These are phyloP conservation scores for Mamestra brassicae DNA, from an alignment of 2,888 invertebrate genomes.

Conservation along the genomic window DNA sequence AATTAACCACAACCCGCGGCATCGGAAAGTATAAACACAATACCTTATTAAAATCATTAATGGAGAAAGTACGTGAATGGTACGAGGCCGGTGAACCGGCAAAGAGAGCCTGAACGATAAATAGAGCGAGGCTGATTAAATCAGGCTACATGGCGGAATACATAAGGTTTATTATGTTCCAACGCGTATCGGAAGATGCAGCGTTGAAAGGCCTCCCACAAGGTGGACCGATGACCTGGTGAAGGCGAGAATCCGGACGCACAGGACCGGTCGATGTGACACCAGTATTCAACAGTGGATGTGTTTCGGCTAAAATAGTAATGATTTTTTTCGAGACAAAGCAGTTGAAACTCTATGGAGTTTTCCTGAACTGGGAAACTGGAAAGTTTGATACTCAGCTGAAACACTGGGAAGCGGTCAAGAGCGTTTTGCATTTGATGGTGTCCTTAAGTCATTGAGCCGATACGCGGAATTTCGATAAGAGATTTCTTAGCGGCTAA, in stretches of 20 bases:
- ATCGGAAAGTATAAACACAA: constrained; percentile 62
- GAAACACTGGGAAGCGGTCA: background rate
- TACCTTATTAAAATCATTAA: constrained; percentile 66
- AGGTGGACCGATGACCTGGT: no score
- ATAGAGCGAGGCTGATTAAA: constrained; percentile 61
- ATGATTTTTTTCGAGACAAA: background rate
- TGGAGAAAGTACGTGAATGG: constrained; percentile 66
- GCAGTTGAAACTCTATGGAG: background rate
- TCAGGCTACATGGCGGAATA: constrained; percentile 27
- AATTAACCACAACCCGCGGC: constrained; percentile 33
- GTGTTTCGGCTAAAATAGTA: background rate
- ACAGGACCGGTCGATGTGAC: no score
- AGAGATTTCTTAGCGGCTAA: background rate
- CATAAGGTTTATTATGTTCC: constrained; percentile 2
- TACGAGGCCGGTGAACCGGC: constrained; percentile 63
- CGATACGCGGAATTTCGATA: background rate
- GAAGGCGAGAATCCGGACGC: background rate
- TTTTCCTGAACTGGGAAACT: background rate
- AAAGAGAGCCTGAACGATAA: constrained; percentile 55
- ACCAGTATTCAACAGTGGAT: no score
- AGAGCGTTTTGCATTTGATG: no score
- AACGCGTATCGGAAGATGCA: no score
- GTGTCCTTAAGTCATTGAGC: no score
- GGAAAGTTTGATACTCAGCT: background rate
- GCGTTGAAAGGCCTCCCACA: no score